Evolutionary conservation across 2,888 invertebrate genomes (phyloP).

Genomic region (Papilio protenor): DNA sequence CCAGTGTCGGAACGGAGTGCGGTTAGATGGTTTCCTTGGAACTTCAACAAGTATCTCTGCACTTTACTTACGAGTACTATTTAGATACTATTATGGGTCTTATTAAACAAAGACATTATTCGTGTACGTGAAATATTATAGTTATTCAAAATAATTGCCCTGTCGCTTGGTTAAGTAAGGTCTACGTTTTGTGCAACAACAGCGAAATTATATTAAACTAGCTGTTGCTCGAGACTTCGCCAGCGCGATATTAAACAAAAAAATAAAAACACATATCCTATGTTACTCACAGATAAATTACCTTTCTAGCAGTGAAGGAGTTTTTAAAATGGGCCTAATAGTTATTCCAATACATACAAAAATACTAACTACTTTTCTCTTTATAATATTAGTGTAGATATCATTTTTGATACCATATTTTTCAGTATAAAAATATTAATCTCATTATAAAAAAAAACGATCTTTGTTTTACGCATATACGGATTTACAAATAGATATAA

Average conservation of each 20-base stretch:
- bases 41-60: background rate
- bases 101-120: background rate
- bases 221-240: too few relatives aligned
- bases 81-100: background rate
- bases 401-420: too few relatives aligned
- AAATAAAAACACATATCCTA: too few relatives aligned
- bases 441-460: background rate
- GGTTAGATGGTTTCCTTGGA: slow-evolving; percentile 21
- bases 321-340: too few relatives aligned
- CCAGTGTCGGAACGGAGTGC: background rate
- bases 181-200: background rate
- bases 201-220: background rate
- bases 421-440: background rate
- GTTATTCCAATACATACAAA: too few relatives aligned
- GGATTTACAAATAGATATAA: background rate
- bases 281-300: too few relatives aligned
- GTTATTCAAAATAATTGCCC: background rate
- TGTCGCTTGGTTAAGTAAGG: background rate
- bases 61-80: background rate
- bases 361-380: too few relatives aligned
- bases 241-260: too few relatives aligned
- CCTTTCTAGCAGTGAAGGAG: too few relatives aligned
- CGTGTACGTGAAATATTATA: background rate
- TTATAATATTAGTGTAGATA: too few relatives aligned
- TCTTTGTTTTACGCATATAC: background rate